Evolutionary conservation across 2,888 invertebrate species (phyloP).

Genomic region (Acanthoscelides obtectus): DNA sequence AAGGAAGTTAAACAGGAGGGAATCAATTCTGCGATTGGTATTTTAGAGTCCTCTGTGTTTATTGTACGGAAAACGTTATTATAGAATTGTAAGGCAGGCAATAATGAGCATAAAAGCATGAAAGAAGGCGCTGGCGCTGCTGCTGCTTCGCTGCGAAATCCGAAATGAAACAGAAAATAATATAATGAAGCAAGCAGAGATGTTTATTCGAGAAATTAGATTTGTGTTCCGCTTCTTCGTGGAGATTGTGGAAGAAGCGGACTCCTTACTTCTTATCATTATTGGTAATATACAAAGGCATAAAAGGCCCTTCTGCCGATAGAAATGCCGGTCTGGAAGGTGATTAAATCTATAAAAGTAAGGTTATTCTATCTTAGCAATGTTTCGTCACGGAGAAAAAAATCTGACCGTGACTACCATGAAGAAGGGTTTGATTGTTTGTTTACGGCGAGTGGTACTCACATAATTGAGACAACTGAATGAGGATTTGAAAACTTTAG

Average conservation of each 20-base stretch:
- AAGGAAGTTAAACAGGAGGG: slow-evolving; percentile 25
- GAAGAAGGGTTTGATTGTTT: no score
- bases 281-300: not conserved
- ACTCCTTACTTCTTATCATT: not conserved
- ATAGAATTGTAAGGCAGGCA: slow-evolving; percentile 36
- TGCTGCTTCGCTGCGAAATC: slow-evolving; percentile 25
- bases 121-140: slow-evolving; percentile 25
- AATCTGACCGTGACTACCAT: no score
- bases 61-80: slow-evolving; percentile 37
- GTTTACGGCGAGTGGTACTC: no score
- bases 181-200: slow-evolving; percentile 50
- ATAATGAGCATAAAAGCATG: slow-evolving; percentile 38
- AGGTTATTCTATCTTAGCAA: no score
- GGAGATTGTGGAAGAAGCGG: slow-evolving; percentile 16
- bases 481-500: no score
- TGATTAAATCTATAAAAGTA: no score
- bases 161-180: slow-evolving; percentile 47
- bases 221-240: slow-evolving; percentile 46
- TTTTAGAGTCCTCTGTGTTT: slow-evolving; percentile 28
- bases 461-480: no score
- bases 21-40: slow-evolving; percentile 24
- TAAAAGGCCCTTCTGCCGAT: not conserved
- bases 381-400: no score
- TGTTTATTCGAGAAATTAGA: slow-evolving; percentile 51
- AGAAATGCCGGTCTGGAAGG: no score